Evolutionary conservation across 2,888 invertebrate genomes (phyloP), one percentile per base, ranked within the genome.

Genomic region (Polylopha cassiicola): DNA sequence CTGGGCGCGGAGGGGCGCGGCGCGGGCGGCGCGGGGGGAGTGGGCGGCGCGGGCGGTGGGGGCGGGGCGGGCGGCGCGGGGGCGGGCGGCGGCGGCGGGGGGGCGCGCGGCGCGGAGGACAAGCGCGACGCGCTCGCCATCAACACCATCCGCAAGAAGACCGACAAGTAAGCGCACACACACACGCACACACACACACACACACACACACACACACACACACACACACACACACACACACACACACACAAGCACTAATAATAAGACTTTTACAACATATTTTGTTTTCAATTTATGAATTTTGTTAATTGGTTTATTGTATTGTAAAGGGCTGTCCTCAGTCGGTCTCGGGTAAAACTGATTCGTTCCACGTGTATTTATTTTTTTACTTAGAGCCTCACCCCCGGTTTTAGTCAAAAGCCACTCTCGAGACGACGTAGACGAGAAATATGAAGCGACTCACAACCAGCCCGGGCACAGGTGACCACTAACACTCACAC

Each of bases 351-450:
- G n/a, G n/a, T n/a, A n/a, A n/a, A n/a, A n/a, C n/a, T n/a, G n/a
- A n/a, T n/a, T n/a, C n/a, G n/a, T n/a, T n/a, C n/a, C n/a, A n/a
- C n/a, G n/a, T n/a, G n/a, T n/a, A n/a, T n/a, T n/a, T n/a, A n/a
- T n/a, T n/a, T n/a, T n/a, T n/a, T n/a, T n/a, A n/a, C n/a, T 28
- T 59, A 73, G 73, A 60, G 28, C 39, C 23, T 34, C 46, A 13
- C 47, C 55, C 14, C 42, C 49, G 32, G 64, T 61, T 47, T 55
- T 82, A 55, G 74, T 79, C 58, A 81, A 80, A 73, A 71, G 72
- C 47, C 79, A 80, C 55, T 82, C 82, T 2, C 81, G 81, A 46
- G 82, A 72, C 74, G 74, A 80, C 74, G 78, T 82, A 51, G 80
- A 80, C 65, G 65, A 50, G 58, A 64, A 47, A 48, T 52, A 68